Base-by-base conservation (phyloP, 2,797 vertebrate species). In the Sebastes minor region DNA sequence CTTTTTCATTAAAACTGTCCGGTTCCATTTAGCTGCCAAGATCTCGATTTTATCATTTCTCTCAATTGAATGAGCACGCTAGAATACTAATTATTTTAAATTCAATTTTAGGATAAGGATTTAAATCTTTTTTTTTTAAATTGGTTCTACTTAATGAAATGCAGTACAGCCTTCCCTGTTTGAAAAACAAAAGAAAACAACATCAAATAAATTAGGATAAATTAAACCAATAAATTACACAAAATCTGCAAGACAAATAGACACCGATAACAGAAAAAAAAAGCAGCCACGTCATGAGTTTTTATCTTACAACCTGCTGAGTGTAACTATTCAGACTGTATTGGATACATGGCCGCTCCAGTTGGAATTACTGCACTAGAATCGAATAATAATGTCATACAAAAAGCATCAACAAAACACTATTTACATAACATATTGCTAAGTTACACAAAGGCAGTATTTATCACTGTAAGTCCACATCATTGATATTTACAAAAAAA, bases 171-270 rank as follows among this genome's bases (percentile, higher is more conserved):
- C 97, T 97, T 97, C 83, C 88, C 85, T 88, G 91, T 90, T 92
- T 91, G 79, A 89, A 88, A 90, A 87, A 88, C 94, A 97, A 96
- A 97, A 96, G 95, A 96, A 97, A 97, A 97, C 95, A 97, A 97
- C 96, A 97, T 97, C 96, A 97, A 99, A 99, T 99, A 99, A 99
- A 98, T 99, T 99, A 98, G 96, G 97, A 98, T 99, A 98, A 99
- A 99, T 99, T 99, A 98, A 98, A 98, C 96, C 97, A 99, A 99
- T 98, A 98, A 99, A 98, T 98, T 98, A 99, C 97, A 97, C 97
- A 98, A 97, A 96, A 96, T 98, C 95, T 96, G 97, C 96, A 97
- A 97, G 97, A 98, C 97, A 97, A 97, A 92, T 96, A 95, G 95
- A 98, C 96, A 97, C 96, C 90, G 89, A 97, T 97, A 96, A 91